Conservation (phyloP, 2,888 invertebrate genomes). For the Drosophila fulvimacula region DNA sequence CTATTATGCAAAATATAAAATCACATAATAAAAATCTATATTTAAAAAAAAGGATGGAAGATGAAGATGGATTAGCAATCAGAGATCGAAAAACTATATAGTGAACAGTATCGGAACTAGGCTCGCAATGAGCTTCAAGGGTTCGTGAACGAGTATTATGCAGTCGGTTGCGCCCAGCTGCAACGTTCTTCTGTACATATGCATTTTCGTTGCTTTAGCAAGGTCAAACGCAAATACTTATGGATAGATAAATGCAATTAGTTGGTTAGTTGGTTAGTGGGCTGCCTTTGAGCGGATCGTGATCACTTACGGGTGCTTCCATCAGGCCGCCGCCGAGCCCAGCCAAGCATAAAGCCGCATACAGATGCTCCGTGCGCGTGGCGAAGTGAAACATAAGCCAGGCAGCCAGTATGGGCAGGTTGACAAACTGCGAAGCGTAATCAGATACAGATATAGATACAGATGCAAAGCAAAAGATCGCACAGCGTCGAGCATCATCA, state of each 20-base stretch:
- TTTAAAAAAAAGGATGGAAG: too few species aligned
- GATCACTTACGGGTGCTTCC: slow-evolving; percentile 90
- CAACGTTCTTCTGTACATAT: background rate
- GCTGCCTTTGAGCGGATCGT: slow-evolving; percentile 12
- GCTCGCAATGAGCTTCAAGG: too few species aligned
- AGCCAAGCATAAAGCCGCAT: slow-evolving; percentile 89
- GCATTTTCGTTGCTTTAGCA: slow-evolving; percentile 7
- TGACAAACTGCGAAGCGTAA: slow-evolving; percentile 85
- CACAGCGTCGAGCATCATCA: slow-evolving; percentile 37
- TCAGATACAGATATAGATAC: slow-evolving; percentile 1
- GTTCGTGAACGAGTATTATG: slow-evolving; percentile 2
- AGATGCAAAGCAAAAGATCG: slow-evolving; percentile 15
- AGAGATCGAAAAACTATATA: background rate
- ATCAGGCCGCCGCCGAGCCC: slow-evolving; percentile 91
- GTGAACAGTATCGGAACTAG: background rate
- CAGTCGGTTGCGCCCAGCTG: background rate
- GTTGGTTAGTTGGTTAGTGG: slow-evolving; percentile 23
- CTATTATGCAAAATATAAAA: too few species aligned
- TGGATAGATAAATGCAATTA: slow-evolving; percentile 23
- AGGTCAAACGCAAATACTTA: slow-evolving; percentile 28
- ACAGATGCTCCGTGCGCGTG: slow-evolving; percentile 87
- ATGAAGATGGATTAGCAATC: background rate
- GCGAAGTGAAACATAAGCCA: slow-evolving; percentile 91
- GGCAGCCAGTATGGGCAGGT: slow-evolving; percentile 90
- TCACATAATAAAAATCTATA: background rate